Conservation (phyloP, 2,113 vertebrate genomes). For the Carassius gibelio region DNA sequence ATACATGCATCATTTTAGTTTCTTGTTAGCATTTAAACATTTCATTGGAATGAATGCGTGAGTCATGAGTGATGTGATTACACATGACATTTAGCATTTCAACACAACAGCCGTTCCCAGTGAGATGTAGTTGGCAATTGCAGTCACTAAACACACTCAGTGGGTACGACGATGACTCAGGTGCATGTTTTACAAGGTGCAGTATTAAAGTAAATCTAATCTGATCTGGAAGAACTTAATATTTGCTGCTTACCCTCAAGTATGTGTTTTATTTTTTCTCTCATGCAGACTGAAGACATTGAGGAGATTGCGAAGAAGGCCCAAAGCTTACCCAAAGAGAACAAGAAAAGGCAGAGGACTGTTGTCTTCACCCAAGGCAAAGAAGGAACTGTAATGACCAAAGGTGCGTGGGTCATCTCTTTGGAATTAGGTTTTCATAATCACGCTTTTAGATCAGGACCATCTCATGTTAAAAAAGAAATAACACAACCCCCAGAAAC, state of each 20-base stretch:
- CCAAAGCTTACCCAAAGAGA: conserved; percentile 89
- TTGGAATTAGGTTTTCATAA: conserved; percentile 11
- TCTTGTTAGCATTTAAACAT: conserved; percentile 30
- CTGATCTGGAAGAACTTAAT: not conserved
- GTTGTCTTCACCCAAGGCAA: conserved; percentile 94
- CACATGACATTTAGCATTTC: conserved; percentile 29
- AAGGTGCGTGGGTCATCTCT: conserved; percentile 71
- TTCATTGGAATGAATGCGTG: not conserved
- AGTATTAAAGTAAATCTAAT: not conserved
- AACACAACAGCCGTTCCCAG: not conserved
- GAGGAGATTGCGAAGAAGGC: conserved; percentile 90
- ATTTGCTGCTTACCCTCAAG: not conserved
- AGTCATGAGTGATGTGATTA: conserved; percentile 12
- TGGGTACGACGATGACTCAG: not conserved
- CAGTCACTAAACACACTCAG: not conserved
- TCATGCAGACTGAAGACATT: conserved; percentile 86
- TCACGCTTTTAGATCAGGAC: not conserved
- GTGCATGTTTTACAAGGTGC: not conserved
- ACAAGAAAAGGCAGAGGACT: conserved; percentile 85
- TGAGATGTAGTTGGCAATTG: not conserved
- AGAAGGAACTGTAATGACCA: conserved; percentile 84
- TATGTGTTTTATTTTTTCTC: conserved; percentile 39
- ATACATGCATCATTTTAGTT: not conserved
- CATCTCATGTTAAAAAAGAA: conserved; percentile 15
- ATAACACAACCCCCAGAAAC: conserved; percentile 23